phyloP scores from a whole-genome alignment of 2,113 vertebrate genomes.

The Pogona vitticeps region DNA sequence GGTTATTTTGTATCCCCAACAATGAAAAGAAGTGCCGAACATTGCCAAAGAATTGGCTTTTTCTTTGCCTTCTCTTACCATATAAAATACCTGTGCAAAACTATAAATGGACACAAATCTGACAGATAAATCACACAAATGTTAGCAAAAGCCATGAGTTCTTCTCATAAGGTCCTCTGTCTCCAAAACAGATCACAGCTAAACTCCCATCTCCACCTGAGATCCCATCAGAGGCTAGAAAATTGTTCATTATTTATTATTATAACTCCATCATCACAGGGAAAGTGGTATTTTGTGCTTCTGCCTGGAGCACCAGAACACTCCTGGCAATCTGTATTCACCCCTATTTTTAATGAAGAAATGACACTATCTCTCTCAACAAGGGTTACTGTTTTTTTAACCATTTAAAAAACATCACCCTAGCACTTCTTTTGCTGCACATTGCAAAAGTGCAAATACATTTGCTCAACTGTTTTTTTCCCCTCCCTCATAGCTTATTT shows the following conservation, averaged over 20 bases:
- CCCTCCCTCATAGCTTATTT: slow-evolving; percentile 2
- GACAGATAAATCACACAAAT: background rate
- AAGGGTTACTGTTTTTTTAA: background rate
- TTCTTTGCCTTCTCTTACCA: background rate
- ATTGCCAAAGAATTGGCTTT: background rate
- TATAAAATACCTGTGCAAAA: background rate
- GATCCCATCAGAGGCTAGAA: background rate
- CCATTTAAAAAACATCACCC: background rate
- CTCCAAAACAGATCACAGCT: background rate
- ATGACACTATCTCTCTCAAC: background rate
- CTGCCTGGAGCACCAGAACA: background rate
- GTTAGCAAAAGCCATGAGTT: background rate
- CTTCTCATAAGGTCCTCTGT: background rate
- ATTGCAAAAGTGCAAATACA: background rate
- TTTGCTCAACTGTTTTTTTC: slow-evolving; percentile 9
- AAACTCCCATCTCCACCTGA: background rate
- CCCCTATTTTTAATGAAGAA: background rate
- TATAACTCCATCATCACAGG: background rate
- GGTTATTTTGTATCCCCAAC: background rate
- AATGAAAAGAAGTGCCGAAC: background rate
- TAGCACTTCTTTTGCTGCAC: background rate
- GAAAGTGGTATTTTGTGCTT: background rate
- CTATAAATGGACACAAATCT: too few relatives aligned
- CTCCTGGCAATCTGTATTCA: background rate
- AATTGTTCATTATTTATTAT: background rate